A percentile compares a stretch with the other conserved stretches of the same genome.
Conservation (phyloP, 2,113 vertebrate species). For the Acanthochromis polyacanthus region DNA sequence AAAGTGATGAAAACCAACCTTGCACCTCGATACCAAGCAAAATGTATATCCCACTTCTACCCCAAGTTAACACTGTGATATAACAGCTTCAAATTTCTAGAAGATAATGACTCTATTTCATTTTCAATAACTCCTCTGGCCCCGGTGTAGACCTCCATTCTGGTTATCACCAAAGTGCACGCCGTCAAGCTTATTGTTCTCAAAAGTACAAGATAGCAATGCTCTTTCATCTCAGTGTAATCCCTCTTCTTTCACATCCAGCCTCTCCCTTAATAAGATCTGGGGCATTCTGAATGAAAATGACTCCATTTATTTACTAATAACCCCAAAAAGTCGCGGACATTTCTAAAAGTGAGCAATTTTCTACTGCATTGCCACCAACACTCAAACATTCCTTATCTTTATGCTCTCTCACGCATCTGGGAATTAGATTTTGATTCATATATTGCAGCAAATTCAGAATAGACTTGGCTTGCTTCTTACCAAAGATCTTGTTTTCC, state of each 20-base stretch:
- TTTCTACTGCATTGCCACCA: not conserved
- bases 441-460: slow-evolving; percentile 4
- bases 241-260: slow-evolving; percentile 19
- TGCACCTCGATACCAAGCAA: not conserved
- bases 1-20: not conserved
- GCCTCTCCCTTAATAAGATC: slow-evolving; percentile 1
- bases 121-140: slow-evolving; percentile 23
- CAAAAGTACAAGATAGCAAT: slow-evolving; percentile 21
- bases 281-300: slow-evolving; percentile 1
- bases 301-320: not conserved
- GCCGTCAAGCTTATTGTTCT: slow-evolving; percentile 10
- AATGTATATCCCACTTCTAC: not conserved
- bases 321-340: not conserved
- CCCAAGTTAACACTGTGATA: not conserved
- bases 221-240: slow-evolving; percentile 33
- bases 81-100: slow-evolving; percentile 9
- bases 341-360: not conserved
- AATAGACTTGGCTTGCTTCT: too few relatives aligned
- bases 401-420: not conserved
- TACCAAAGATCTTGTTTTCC: not conserved
- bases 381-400: not conserved
- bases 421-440: not conserved
- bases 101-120: not conserved
- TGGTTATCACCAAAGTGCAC: slow-evolving; percentile 22
- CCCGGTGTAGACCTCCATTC: not conserved